Evolutionary conservation across 2,888 invertebrate genomes (phyloP).

Genomic region (Branchellion lobata): DNA sequence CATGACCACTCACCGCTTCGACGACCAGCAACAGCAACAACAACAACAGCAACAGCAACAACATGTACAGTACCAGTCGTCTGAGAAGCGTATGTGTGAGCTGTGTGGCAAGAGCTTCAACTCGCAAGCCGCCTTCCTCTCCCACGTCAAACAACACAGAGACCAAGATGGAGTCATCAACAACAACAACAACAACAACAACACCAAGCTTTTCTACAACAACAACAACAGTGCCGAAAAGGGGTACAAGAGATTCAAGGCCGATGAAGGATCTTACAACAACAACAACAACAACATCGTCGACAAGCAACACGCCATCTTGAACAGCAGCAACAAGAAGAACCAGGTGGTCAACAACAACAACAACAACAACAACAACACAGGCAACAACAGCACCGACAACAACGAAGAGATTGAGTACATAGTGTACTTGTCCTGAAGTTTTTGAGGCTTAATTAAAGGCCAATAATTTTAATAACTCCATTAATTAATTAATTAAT

Average conservation of each 20-base stretch:
- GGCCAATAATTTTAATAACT: too few relatives aligned
- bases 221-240: background rate
- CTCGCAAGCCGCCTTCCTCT: background rate
- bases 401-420: slow-evolving; percentile 4
- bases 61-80: background rate
- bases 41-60: slow-evolving; percentile 19
- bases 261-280: background rate
- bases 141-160: slow-evolving; percentile 18
- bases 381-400: background rate
- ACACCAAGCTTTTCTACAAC: background rate
- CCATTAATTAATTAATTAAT: too few relatives aligned
- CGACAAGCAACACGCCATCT: background rate
- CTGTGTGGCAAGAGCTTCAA: slow-evolving; percentile 20
- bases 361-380: background rate
- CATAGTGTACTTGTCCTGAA: background rate
- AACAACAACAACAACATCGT: background rate
- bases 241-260: background rate
- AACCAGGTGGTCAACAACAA: background rate
- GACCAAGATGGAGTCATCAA: background rate
- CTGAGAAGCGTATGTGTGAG: slow-evolving; percentile 14
- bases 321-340: background rate
- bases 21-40: slow-evolving; percentile 31
- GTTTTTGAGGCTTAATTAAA: too few relatives aligned
- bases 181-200: background rate
- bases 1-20: slow-evolving; percentile 35